Base-by-base conservation (phyloP, 2,888 invertebrate species). In the Chloroclysta siterata region DNA sequence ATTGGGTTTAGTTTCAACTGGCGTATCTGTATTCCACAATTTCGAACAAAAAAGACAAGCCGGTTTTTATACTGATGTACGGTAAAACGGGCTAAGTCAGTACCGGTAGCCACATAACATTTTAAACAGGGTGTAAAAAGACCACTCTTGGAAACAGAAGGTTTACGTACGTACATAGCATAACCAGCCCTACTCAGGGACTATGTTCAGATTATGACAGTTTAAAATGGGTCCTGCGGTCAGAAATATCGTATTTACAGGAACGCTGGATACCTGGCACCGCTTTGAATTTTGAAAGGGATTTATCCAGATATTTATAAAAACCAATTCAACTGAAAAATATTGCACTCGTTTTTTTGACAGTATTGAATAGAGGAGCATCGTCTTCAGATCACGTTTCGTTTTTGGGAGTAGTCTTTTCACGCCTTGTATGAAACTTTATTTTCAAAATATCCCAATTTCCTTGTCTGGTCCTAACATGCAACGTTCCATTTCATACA, bases 391-490 rank as follows among this genome's bases (percentile, higher is more conserved):
- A 5, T 33, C 33, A 5, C n/a, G 33, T 33, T 7, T 7, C 1
- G 2, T 39, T 39, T 39, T 39, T 2, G 36, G 33, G 5, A 5
- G 7, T 33, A 11, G 36, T 39, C 10, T 39, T 39, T 39, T 2
- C 2, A 39, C 36, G 1, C 33, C 8, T 6, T 8, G 36, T 39
- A 39, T 48, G n/a, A 22, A 36, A 47, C 28, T 39, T n/a, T 1
- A n/a, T 41, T 60, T 67, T 62, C 65, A 72, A 80, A 76, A 69
- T 70, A 73, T 72, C 73, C 71, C 75, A 68, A 68, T 28, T 71
- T 69, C 66, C 73, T 75, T 77, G 63, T 73, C 78, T 82, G 84
- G 81, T 82, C 83, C 82, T 77, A 76, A 78, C 76, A 71, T 74
- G 60, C 61, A 61, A 61, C 59, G 33, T 54, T 63, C 56, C 60